A percentile compares a stretch with the other conserved stretches of the same genome.
These are phyloP conservation scores for Galerucella nymphaeae DNA, from an alignment of 2,888 invertebrate genomes.

Conservation along the genomic window DNA sequence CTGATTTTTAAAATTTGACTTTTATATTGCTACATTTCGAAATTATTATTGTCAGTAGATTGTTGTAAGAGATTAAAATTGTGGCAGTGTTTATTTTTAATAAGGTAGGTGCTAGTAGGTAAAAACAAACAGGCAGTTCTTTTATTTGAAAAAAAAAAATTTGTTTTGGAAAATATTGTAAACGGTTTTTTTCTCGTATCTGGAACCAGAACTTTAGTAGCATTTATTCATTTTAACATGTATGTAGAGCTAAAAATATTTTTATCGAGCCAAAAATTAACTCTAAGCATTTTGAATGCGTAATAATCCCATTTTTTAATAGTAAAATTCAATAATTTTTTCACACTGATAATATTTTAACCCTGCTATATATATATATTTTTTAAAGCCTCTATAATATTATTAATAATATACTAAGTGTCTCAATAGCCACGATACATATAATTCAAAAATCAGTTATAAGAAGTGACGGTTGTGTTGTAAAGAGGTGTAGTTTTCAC, in stretches of 20 bases:
- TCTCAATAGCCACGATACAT: background rate
- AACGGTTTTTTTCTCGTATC: background rate
- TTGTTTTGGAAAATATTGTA: background rate
- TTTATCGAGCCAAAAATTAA: conserved; percentile 47
- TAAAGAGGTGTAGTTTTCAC: too few species aligned
- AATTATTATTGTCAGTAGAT: background rate
- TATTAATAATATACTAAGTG: conserved; percentile 22
- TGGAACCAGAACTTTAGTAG: conserved; percentile 5
- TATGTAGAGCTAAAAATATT: conserved; percentile 43
- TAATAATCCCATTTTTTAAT: conserved; percentile 32
- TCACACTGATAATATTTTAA: conserved; percentile 48
- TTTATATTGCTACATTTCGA: background rate
- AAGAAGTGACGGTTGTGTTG: too few species aligned
- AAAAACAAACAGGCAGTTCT: too few species aligned
- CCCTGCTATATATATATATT: conserved; percentile 49
- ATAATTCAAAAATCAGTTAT: background rate
- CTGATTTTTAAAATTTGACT: background rate
- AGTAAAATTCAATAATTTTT: conserved; percentile 38
- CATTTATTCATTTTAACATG: conserved; percentile 40
- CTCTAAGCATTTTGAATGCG: conserved; percentile 52
- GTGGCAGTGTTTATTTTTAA: background rate
- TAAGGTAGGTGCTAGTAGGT: background rate
- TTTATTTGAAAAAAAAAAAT: too few species aligned
- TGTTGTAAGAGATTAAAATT: background rate
- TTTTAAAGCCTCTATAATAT: conserved; percentile 54